phyloP scores from a whole-genome alignment of 1,140 invertebrate genomes.

The Drosophila bocki region DNA sequence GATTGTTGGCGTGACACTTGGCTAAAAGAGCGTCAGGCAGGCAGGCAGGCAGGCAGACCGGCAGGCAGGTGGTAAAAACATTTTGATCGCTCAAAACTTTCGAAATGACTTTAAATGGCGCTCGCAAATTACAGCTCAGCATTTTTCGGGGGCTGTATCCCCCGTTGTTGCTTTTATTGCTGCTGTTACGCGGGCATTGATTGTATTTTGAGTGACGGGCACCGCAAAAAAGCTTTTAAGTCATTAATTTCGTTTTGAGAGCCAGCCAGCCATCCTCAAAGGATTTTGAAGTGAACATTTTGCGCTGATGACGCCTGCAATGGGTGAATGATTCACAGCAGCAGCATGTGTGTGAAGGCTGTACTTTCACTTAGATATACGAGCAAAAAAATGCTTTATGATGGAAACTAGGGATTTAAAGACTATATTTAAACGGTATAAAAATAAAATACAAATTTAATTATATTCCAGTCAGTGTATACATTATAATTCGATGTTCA shows the following conservation, averaged over 20 bases:
- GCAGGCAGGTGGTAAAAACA: conserved; percentile 55
- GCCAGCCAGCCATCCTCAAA: conserved; percentile 63
- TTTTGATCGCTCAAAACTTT: conserved; percentile 74
- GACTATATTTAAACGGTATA: not conserved
- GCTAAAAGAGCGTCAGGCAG: conserved; percentile 21
- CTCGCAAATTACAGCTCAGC: conserved; percentile 60
- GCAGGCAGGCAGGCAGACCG: not conserved
- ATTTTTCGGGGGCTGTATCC: conserved; percentile 36
- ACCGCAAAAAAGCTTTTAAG: conserved; percentile 82
- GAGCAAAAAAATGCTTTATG: not conserved
- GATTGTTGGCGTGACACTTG: conserved; percentile 46
- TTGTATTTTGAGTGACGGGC: conserved; percentile 81
- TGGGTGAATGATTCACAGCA: conserved; percentile 21
- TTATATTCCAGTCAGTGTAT: not conserved
- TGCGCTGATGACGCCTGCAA: conserved; percentile 50
- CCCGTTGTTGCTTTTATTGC: conserved; percentile 39
- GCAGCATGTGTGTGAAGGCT: not conserved
- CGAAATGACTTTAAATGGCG: conserved; percentile 69
- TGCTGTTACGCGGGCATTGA: conserved; percentile 69
- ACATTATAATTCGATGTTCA: not conserved
- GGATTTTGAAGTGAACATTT: conserved; percentile 76
- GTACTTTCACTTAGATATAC: conserved; percentile 4
- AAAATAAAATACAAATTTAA: not conserved
- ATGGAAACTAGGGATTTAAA: not conserved
- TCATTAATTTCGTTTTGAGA: conserved; percentile 78